These are phyloP conservation scores for Leontocebus nigricollis DNA, from an alignment of 2,797 vertebrate species.

Conservation along the genomic window DNA sequence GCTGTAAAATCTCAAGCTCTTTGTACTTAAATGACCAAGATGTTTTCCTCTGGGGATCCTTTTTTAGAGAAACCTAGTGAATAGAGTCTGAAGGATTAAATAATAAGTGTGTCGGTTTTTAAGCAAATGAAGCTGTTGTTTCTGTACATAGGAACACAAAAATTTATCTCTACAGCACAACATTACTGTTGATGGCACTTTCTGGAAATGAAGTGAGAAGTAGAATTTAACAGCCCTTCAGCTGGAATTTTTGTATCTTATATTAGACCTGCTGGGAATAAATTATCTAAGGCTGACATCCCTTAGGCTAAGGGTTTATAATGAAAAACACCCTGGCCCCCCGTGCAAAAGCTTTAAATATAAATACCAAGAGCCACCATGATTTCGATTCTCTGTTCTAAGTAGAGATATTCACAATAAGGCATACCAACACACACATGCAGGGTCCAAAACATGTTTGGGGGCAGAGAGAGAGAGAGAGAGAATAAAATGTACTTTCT, in stretches of 20 bases:
- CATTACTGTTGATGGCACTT: background rate
- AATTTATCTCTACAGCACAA: slow-evolving; percentile 28
- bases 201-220: slow-evolving; percentile 38
- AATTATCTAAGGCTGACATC: slow-evolving; percentile 61
- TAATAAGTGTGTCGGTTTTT: slow-evolving; percentile 63
- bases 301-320: slow-evolving; percentile 67
- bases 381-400: slow-evolving; percentile 54
- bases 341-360: slow-evolving; percentile 39
- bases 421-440: background rate
- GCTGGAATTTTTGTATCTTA: slow-evolving; percentile 64
- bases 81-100: slow-evolving; percentile 62
- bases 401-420: slow-evolving; percentile 33
- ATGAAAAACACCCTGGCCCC: background rate
- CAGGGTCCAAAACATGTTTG: slow-evolving; percentile 49
- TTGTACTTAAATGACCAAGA: slow-evolving; percentile 72
- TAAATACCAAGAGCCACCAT: background rate
- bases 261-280: slow-evolving; percentile 67
- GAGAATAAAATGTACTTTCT: slow-evolving; percentile 50
- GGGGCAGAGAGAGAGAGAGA: background rate
- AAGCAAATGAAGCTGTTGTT: slow-evolving; percentile 62
- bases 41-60: slow-evolving; percentile 66
- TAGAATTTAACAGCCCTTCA: slow-evolving; percentile 39
- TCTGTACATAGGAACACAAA: slow-evolving; percentile 28
- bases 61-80: slow-evolving; percentile 58
- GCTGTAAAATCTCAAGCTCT: slow-evolving; percentile 75